Evolutionary conservation across 2,888 invertebrate genomes (phyloP).

Genomic region (Gasteruption jaculator): DNA sequence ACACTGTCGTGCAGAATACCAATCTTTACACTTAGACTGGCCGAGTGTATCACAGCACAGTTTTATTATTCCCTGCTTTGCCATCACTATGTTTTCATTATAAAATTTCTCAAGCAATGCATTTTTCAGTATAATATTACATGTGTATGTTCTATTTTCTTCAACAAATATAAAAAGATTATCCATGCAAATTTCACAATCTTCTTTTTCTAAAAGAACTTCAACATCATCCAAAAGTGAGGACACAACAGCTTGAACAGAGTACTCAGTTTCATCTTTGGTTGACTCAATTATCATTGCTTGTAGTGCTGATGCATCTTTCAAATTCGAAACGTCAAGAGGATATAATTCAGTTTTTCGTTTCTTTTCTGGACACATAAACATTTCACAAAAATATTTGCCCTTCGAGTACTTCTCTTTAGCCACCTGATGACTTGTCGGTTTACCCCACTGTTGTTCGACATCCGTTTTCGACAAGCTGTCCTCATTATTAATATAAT

Average conservation of each 20-base stretch:
- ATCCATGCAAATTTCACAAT: no score
- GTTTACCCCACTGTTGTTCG: constrained; percentile 24
- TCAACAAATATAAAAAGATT: no score
- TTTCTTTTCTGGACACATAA: no score
- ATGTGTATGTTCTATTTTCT: no score
- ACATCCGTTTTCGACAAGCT: constrained; percentile 22
- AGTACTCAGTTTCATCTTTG: constrained; percentile 6
- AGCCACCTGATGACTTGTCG: constrained; percentile 17
- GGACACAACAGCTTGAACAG: constrained; percentile 1
- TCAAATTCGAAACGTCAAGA: no score
- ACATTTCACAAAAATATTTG: no score
- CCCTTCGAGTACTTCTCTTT: constrained; percentile 24
- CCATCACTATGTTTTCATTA: no score
- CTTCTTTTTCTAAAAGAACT: constrained; percentile 13
- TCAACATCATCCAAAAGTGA: constrained; percentile 6
- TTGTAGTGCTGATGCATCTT: no score
- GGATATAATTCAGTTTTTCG: constrained; percentile 7
- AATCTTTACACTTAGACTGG: constrained; percentile 18
- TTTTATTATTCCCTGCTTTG: constrained; percentile 12
- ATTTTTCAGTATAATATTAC: no score
- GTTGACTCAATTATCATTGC: no score
- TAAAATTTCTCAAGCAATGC: constrained; percentile 16
- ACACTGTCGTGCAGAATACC: constrained; percentile 17
- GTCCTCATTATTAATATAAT: constrained; percentile 22
- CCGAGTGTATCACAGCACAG: no score